Conservation (phyloP, 2,888 invertebrate species). For the Dynastes tityus region DNA sequence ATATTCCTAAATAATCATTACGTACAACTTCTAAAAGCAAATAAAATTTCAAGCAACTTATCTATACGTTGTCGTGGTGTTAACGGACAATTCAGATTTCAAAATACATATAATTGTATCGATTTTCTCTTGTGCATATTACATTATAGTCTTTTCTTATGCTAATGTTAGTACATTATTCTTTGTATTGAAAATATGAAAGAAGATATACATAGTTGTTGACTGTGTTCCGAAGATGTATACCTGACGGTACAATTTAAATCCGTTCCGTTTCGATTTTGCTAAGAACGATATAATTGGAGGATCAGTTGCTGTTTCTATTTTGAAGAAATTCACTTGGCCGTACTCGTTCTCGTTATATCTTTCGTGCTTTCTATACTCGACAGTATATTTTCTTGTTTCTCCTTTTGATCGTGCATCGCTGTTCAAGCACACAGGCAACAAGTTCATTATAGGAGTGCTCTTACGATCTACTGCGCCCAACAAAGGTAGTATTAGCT, state of each 20-base stretch:
- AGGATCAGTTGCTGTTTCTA: constrained; percentile 18
- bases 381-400: constrained; percentile 32
- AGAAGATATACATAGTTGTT: too few relatives aligned
- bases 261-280: constrained; percentile 10
- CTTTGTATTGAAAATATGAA: too few relatives aligned
- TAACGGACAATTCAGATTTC: too few relatives aligned
- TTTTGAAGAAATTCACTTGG: constrained; percentile 18
- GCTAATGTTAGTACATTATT: too few relatives aligned
- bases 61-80: too few relatives aligned
- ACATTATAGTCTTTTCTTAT: too few relatives aligned
- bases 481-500: constrained; percentile 28
- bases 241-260: neutral
- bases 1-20: too few relatives aligned
- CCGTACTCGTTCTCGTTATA: neutral
- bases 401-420: constrained; percentile 1
- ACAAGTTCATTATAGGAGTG: constrained; percentile 38
- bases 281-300: constrained; percentile 4
- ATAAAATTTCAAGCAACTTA: too few relatives aligned
- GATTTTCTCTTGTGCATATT: too few relatives aligned
- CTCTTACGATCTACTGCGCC: constrained; percentile 35
- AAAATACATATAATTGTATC: too few relatives aligned
- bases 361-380: constrained; percentile 20
- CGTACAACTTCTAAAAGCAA: too few relatives aligned
- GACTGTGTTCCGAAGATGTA: too few relatives aligned
- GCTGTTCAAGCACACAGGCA: constrained; percentile 32